Evolutionary conservation across 2,113 vertebrate genomes (phyloP).

Genomic region (Campylorhamphus procurvoides): DNA sequence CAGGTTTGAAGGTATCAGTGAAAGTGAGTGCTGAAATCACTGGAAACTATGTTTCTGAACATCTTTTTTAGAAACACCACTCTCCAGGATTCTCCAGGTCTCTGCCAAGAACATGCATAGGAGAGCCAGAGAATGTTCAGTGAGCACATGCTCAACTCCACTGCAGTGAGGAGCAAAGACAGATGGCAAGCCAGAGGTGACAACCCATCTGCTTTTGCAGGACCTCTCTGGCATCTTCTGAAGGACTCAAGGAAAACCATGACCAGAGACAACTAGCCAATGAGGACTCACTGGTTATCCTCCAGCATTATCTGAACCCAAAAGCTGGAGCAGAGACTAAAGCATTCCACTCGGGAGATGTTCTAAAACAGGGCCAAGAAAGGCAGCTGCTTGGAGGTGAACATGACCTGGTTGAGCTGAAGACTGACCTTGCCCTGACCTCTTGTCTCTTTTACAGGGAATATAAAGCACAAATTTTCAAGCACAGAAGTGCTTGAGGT

Average conservation of each 20-base stretch:
- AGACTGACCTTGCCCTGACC: background rate
- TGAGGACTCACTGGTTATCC: background rate
- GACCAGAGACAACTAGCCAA: background rate
- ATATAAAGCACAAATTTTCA: background rate
- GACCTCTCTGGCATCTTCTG: background rate
- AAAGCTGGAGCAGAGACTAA: background rate
- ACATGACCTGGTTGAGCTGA: background rate
- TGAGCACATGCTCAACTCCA: background rate
- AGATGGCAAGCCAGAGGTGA: conserved; percentile 30
- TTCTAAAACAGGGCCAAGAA: background rate
- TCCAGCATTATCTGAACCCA: background rate
- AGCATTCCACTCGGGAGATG: background rate
- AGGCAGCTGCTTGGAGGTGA: background rate
- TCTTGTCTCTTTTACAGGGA: background rate
- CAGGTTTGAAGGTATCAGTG: background rate
- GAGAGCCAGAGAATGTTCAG: conserved; percentile 21
- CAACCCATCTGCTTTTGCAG: conserved; percentile 13
- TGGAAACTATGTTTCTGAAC: background rate
- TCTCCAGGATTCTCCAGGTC: background rate
- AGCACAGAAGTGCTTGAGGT: background rate
- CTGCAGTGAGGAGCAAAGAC: background rate
- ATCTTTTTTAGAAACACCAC: background rate
- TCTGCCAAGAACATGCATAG: conserved; percentile 13
- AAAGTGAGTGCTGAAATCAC: background rate
- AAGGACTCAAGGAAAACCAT: background rate